Percentiles rank a stretch among this genome's conserved stretches.
Evolutionary conservation across 2,888 invertebrate species (phyloP).

Genomic region (Cylindroiulus punctatus): DNA sequence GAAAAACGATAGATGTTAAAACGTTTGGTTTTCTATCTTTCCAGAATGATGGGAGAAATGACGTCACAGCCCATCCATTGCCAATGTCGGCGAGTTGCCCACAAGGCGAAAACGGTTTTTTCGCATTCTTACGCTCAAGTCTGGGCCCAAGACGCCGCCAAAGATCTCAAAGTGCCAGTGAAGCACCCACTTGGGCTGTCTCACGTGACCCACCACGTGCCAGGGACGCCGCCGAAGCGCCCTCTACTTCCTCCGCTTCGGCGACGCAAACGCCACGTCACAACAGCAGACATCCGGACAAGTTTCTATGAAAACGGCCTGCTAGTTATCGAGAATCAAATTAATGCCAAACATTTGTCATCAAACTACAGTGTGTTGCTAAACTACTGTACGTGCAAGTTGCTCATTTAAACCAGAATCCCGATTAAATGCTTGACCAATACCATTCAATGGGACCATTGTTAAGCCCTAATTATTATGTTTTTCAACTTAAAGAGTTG

Average conservation of each 20-base stretch:
- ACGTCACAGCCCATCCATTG: not conserved
- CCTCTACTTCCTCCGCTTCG: not conserved
- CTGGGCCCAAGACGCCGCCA: slow-evolving; percentile 11
- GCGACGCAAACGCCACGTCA: not conserved
- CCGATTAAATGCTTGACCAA: not conserved
- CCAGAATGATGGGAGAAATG: not conserved
- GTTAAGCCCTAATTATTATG: too few species aligned
- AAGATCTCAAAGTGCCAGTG: slow-evolving; percentile 47
- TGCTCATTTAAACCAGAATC: not conserved
- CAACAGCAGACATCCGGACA: not conserved
- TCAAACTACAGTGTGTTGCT: too few species aligned
- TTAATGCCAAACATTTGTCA: too few species aligned
- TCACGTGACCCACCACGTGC: not conserved
- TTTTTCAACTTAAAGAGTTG: too few species aligned
- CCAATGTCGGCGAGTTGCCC: not conserved
- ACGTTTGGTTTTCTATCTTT: not conserved
- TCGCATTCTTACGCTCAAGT: slow-evolving; percentile 20
- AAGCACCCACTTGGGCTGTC: not conserved
- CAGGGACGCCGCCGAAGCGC: not conserved
- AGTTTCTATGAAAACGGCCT: not conserved
- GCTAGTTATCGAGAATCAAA: not conserved
- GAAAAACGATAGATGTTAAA: too few species aligned
- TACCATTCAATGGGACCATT: too few species aligned
- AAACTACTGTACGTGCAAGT: not conserved
- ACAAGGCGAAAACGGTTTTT: not conserved